Conservation (phyloP, 2,888 invertebrate species). For the Troglohyphantes excavatus region DNA sequence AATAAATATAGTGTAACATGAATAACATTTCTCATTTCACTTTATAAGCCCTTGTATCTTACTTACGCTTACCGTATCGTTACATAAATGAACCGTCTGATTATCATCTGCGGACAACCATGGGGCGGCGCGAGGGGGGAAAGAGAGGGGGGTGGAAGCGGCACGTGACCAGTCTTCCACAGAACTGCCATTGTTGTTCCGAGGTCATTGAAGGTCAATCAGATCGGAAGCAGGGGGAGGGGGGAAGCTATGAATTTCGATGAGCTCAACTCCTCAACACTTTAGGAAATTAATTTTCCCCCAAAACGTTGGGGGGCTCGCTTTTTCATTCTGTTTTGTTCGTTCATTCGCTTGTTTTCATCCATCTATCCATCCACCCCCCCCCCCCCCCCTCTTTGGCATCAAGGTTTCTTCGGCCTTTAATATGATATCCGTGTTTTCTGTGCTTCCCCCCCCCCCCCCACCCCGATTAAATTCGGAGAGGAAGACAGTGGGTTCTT, state of each 20-base stretch:
- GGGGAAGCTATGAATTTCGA: constrained; percentile 76
- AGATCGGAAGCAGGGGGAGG: constrained; percentile 65
- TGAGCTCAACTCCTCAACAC: constrained; percentile 70
- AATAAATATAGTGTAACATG: too few species aligned
- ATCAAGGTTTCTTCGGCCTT: constrained; percentile 14
- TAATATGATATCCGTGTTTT: constrained; percentile 74
- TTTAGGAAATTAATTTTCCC: constrained; percentile 77
- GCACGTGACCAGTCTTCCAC: constrained; percentile 71
- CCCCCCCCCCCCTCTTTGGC: not conserved
- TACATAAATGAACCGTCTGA: not conserved
- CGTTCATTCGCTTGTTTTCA: constrained; percentile 69
- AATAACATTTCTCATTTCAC: too few species aligned
- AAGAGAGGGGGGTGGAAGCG: constrained; percentile 8
- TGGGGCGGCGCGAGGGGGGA: not conserved
- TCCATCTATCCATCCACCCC: not conserved
- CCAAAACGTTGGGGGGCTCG: constrained; percentile 30
- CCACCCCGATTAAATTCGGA: constrained; percentile 37
- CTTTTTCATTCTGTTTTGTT: constrained; percentile 19
- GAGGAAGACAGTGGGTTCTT: not conserved
- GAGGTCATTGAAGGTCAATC: constrained; percentile 78
- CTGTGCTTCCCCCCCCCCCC: not conserved
- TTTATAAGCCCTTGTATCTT: not conserved
- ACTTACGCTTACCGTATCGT: not conserved
- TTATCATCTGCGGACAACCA: not conserved
- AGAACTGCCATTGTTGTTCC: constrained; percentile 68